Evolutionary conservation across 2,797 vertebrate genomes (phyloP), one percentile per base, ranked within the genome.

Genomic region (Lepus oiostolus): DNA sequence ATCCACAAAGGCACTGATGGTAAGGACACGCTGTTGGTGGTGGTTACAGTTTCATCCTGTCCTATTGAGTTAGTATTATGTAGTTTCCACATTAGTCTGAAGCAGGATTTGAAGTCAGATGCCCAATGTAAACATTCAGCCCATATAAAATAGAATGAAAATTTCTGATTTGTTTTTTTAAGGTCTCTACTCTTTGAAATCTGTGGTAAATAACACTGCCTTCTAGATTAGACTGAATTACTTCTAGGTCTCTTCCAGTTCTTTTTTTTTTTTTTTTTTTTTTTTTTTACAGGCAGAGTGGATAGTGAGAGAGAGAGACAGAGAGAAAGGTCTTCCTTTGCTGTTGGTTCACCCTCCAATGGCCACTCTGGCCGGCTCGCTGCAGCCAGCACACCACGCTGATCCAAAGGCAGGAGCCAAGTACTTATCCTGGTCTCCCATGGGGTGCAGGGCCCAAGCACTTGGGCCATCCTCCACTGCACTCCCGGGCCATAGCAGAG

Each of bases 1-100:
- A 28, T 98, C 77, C 99, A 99, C 93, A 99, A 99, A 98, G 98
- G 99, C 96, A 96, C 98, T 4, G 99, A 99, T 1, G 99, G 99
- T 99, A 98, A 97, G 89, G 38, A 35, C 38, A 74, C 60, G 90
- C 88, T 35, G 0, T n/a, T 58, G 19, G 76, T 24, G 10, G 5
- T 75, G n/a, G 35, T 80, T 83, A 58, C 7, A 32, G 2, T 63
- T 84, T 86, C 24, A 71, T 35, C 26, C 47, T 75, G 0, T 26
- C 10, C 17, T 16, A 0, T 13, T 58, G 21, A 42, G 28, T 70
- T 82, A 60, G 90, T 30, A 82, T 9, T 70, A 7, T 76, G 28
- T 74, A 70, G 22, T 91, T 91, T 89, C 24, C 32, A 8, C 32
- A 71, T 54, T 95, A 93, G 70, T 35, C n/a, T 58, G 50, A 92